Base-by-base conservation (phyloP, 2,888 invertebrate genomes). In the Philereme vetulata region DNA sequence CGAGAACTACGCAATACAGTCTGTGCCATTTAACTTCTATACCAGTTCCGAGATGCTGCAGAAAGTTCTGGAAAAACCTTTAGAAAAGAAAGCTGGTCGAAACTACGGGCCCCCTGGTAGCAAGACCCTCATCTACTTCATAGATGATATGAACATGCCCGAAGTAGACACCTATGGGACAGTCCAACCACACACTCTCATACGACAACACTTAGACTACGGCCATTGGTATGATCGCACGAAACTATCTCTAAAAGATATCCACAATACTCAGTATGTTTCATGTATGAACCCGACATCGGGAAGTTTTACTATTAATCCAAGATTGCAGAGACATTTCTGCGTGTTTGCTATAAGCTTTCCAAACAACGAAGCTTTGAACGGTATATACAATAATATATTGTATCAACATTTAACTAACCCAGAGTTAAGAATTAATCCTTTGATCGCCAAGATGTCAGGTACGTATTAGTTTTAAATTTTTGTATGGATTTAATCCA, bases 61-160 rank as follows among this genome's bases (percentile, higher is more conserved):
- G 81, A 97, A 97, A 81, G 96, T 98, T 53, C 86, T 99, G 57
- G 99, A 99, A 82, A 98, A 97, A 80, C 97, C 98, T 5, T 84
- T 99, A 60, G 99, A 99, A 84, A 99, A 99, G 91, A 99, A 99
- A 85, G 98, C 98, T 7, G 97, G 97, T 5, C 93, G 98, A 66
- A 98, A 98, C 88, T 99, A 96, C 77, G 99, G 98, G 0, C 99
- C 99, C 9, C 98, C 98, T 0, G 98, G 98, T 9, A 98, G 95
- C 76, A 98, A 98, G 86, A 97, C 96, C 0, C 92, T 99, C 45
- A 95, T 99, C 65, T 99, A 98, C 84, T 99, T 99, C 80, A 96
- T 99, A 62, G 99, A 99, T 79, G 99, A 99, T 77, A 96, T 99
- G 96, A 99, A 99, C 81, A 99, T 99, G 98, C 98, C 99, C 0